phyloP scores from a whole-genome alignment of 2,113 vertebrate genomes.

The Genyomyrus donnyi region DNA sequence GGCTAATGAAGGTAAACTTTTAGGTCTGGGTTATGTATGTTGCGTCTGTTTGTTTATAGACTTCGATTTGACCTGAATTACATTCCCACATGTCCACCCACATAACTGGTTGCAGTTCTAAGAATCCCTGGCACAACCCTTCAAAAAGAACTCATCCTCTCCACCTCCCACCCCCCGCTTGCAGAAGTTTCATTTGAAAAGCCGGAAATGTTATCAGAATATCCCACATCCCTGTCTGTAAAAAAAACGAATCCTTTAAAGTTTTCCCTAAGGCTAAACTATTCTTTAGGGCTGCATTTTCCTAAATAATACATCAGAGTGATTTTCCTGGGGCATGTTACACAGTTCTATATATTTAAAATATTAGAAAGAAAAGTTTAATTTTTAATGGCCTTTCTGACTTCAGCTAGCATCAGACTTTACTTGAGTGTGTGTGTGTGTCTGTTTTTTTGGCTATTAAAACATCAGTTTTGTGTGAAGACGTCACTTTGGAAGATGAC shows the following conservation, averaged over 20 bases:
- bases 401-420: neutral
- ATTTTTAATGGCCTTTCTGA: neutral
- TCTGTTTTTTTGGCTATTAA: neutral
- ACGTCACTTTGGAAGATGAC: neutral
- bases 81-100: neutral
- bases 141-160: neutral
- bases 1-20: neutral
- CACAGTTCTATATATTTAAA: conserved; percentile 3
- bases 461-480: neutral
- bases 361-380: neutral
- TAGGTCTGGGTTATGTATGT: neutral
- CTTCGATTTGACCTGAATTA: neutral
- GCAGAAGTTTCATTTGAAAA: conserved; percentile 8
- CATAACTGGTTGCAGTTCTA: neutral
- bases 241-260: neutral
- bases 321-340: neutral
- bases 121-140: neutral
- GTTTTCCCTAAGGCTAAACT: conserved; percentile 2
- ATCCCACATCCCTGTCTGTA: neutral
- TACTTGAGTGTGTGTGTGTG: neutral
- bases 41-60: neutral
- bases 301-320: conserved; percentile 13
- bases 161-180: neutral
- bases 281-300: neutral
- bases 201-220: neutral